phyloP scores from a whole-genome alignment of 2,113 vertebrate species.

The Caranx ignobilis region DNA sequence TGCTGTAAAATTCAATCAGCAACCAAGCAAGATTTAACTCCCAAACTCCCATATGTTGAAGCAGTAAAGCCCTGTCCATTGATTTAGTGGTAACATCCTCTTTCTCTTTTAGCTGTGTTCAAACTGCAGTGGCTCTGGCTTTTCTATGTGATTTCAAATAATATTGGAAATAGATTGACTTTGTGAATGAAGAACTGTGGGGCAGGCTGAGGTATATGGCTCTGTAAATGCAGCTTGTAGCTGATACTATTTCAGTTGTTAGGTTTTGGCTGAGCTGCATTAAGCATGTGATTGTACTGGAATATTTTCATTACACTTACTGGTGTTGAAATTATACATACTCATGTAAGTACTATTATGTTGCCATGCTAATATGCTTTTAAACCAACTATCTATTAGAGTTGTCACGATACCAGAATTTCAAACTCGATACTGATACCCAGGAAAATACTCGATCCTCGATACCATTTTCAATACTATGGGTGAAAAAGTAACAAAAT shows the following conservation, averaged over 20 bases:
- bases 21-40: slow-evolving; percentile 80
- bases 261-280: slow-evolving; percentile 2
- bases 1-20: slow-evolving; percentile 83
- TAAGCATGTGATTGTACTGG: slow-evolving; percentile 23
- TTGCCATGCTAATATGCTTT: neutral
- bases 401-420: no score
- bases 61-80: slow-evolving; percentile 73
- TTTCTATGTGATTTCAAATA: slow-evolving; percentile 54
- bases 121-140: slow-evolving; percentile 27
- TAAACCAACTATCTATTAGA: neutral
- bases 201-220: slow-evolving; percentile 13
- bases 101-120: slow-evolving; percentile 52
- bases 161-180: slow-evolving; percentile 61
- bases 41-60: slow-evolving; percentile 75
- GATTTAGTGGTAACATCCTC: slow-evolving; percentile 71
- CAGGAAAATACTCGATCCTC: no score
- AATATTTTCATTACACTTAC: neutral
- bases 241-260: slow-evolving; percentile 16
- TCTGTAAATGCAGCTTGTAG: slow-evolving; percentile 37
- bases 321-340: neutral
- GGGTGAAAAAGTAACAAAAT: no score
- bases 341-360: neutral
- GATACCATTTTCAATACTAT: no score
- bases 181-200: slow-evolving; percentile 26
- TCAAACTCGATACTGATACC: no score